phyloP scores from a whole-genome alignment of 2,888 invertebrate genomes.

The Athetis lepigone region DNA sequence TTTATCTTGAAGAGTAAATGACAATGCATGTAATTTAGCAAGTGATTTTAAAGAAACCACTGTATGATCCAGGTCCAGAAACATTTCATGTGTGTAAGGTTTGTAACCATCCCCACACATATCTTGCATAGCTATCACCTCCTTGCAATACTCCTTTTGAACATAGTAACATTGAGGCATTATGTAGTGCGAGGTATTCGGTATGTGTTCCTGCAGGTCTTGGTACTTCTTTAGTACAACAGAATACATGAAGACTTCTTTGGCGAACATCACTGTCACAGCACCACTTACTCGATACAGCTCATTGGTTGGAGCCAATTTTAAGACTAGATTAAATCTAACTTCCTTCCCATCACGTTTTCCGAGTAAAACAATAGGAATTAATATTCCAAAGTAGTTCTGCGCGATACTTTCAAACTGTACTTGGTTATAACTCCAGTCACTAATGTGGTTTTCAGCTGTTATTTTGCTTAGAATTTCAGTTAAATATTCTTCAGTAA shows the following conservation, averaged over 20 bases:
- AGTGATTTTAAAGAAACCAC: constrained; percentile 74
- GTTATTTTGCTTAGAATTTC: constrained; percentile 63
- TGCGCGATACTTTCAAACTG: constrained; percentile 79
- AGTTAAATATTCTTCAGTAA: constrained; percentile 65
- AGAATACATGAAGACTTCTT: constrained; percentile 82
- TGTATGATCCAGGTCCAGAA: constrained; percentile 79
- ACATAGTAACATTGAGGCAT: constrained; percentile 79
- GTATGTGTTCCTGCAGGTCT: constrained; percentile 67
- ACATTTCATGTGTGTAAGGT: constrained; percentile 72
- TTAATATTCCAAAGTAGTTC: constrained; percentile 84
- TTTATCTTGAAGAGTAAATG: constrained; percentile 75
- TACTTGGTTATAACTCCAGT: constrained; percentile 68
- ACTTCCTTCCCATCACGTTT: constrained; percentile 55
- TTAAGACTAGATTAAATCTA: constrained; percentile 75
- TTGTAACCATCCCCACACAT: constrained; percentile 77
- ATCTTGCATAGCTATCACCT: constrained; percentile 80
- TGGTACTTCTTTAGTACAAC: constrained; percentile 72
- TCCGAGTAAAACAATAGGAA: constrained; percentile 77
- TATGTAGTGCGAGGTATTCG: constrained; percentile 58
- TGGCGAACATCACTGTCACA: constrained; percentile 78
- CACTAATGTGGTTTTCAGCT: constrained; percentile 50
- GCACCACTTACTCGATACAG: constrained; percentile 83
- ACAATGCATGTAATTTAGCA: constrained; percentile 82
- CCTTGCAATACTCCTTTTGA: constrained; percentile 77
- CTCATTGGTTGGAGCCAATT: constrained; percentile 84